Conservation (phyloP, 2,888 invertebrate species). For the Catotricha subobsoleta region DNA sequence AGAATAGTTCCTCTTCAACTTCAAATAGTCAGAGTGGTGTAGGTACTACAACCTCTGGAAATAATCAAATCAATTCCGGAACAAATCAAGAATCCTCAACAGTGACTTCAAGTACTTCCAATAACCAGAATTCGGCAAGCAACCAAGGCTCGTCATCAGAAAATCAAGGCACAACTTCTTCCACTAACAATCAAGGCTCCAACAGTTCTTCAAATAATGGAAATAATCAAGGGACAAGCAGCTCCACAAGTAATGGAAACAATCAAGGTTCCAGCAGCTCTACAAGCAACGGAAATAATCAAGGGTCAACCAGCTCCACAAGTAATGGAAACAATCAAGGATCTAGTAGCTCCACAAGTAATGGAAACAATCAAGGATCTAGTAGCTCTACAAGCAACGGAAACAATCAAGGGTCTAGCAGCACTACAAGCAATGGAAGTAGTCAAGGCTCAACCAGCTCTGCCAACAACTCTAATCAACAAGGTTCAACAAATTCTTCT, state of each 20-base stretch:
- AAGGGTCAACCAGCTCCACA: not conserved
- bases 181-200: too few species aligned
- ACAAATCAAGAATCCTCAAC: conserved; percentile 1
- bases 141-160: too few species aligned
- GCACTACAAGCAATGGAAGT: too few species aligned
- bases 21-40: not conserved
- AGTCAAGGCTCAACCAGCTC: conserved; percentile 9
- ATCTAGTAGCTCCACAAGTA: not conserved
- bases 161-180: not conserved
- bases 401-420: too few species aligned
- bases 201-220: too few species aligned
- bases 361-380: conserved; percentile 12
- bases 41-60: not conserved
- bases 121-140: not conserved
- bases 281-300: not conserved
- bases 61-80: conserved; percentile 2
- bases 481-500: conserved; percentile 4
- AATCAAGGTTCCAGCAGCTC: conserved; percentile 2
- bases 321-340: not conserved
- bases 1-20: too few species aligned
- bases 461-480: conserved; percentile 1
- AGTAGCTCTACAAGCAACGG: conserved; percentile 11
- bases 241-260: too few species aligned
- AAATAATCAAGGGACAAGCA: too few species aligned
- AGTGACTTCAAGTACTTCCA: not conserved